Percentiles rank a stretch among this genome's conserved stretches.
Evolutionary conservation across 2,797 vertebrate species (phyloP).

Genomic region (Tauraco hartlaubi): DNA sequence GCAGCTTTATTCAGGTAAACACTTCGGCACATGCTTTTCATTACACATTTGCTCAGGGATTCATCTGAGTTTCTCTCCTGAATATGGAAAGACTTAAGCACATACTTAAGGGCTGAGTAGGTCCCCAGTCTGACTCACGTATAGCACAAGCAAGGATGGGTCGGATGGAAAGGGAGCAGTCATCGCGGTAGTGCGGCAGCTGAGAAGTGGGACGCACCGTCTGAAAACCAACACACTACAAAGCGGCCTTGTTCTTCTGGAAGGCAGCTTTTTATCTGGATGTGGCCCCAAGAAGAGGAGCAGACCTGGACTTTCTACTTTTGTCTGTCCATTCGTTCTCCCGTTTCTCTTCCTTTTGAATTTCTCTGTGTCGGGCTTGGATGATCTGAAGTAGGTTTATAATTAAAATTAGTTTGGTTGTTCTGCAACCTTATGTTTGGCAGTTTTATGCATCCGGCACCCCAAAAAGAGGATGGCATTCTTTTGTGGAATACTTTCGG

Average conservation of each 20-base stretch:
- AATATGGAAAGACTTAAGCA: constrained; percentile 29
- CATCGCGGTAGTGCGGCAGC: accelerated
- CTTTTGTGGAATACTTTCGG: neutral
- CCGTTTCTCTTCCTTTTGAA: neutral
- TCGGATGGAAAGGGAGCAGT: constrained; percentile 5
- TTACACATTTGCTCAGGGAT: constrained; percentile 1
- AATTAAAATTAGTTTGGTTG: neutral
- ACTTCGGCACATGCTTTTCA: neutral
- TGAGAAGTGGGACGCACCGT: neutral
- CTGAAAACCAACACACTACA: neutral
- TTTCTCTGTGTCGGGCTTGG: neutral
- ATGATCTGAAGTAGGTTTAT: neutral
- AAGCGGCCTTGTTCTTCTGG: neutral
- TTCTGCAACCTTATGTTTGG: neutral
- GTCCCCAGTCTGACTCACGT: constrained; percentile 13
- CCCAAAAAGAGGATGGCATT: neutral
- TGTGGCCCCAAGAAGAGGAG: neutral
- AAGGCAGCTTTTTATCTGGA: neutral
- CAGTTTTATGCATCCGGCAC: neutral
- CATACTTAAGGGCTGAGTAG: neutral
- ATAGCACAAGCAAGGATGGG: neutral
- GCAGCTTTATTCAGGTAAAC: constrained; percentile 46
- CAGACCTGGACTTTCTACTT: neutral
- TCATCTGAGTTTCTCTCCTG: neutral
- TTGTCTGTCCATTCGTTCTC: neutral